A percentile compares a stretch with the other conserved stretches of the same genome.
Evolutionary conservation across 2,113 vertebrate genomes (phyloP).

Genomic region (Alectura lathami): DNA sequence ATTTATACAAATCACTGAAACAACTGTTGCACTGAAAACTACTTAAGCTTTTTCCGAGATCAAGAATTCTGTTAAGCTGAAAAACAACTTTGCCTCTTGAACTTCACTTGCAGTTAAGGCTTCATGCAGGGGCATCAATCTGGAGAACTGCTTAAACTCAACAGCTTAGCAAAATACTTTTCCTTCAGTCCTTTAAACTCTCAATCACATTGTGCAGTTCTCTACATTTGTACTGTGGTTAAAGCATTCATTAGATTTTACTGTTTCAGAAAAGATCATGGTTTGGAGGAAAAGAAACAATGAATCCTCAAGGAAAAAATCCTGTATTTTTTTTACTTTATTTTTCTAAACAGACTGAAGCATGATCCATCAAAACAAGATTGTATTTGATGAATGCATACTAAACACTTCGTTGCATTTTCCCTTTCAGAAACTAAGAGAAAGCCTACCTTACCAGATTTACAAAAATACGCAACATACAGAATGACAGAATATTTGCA

Average conservation of each 20-base stretch:
- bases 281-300: neutral
- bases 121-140: neutral
- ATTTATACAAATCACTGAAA: neutral
- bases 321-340: neutral
- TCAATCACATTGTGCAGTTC: rapidly evolving
- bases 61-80: neutral
- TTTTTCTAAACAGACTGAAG: neutral
- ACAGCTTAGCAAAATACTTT: neutral
- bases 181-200: neutral
- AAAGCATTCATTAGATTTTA: neutral
- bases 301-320: neutral
- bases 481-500: neutral
- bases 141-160: neutral
- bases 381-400: neutral
- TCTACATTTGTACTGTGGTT: neutral
- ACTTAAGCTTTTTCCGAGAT: neutral
- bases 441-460: neutral
- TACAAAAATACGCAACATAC: rapidly evolving
- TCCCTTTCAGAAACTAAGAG: neutral
- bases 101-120: neutral
- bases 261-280: neutral
- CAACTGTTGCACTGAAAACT: neutral
- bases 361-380: neutral
- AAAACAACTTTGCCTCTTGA: neutral
- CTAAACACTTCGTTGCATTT: neutral